Base-by-base conservation (phyloP, 1,140 invertebrate species). In the Matsumurasca onukii region DNA sequence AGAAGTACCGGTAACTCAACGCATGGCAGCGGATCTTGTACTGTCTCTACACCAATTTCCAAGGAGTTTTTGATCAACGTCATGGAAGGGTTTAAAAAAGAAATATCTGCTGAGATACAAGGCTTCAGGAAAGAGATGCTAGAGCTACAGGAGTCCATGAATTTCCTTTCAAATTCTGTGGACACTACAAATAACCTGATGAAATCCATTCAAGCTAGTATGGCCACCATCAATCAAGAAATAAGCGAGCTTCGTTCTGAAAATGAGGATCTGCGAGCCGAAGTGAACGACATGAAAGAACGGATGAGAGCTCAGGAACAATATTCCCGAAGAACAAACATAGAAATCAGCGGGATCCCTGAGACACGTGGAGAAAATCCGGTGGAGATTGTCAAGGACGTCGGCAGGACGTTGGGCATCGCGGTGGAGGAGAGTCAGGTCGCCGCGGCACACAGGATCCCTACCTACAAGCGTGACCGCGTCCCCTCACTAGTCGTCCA, bases 51-150 rank as follows among this genome's bases (percentile, higher is more conserved):
- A 51, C 17, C n/a, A 51, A 51, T 51, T 20, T 20, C 49, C 3
- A 51, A 51, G 49, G 49, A 51, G 24, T 51, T 51, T 51, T 12
- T 51, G 17, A 17, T 51, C 3, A 20, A 17, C n/a, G 49, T 51
- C n/a, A 51, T 51, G 3, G 49, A 51, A 12, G 24, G n/a, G 5
- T 51, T 51, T 3, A 51, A 51, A 51, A 3, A n/a, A 20, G 49
- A 51, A 51, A 51, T 51, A 51, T 17, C 49, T 3, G 49, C 49
- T 9, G 49, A 51, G n/a, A 17, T 51, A 20, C n/a, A 51, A 51
- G 49, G 3, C 24, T 17, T 51, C 3, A 51, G 24, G 24, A 51
- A 22, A 20, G 49, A 51, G n/a, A 51, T 22, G 24, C 17, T 51
- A n/a, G 49, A 51, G 3, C 24, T 51, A n/a, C n/a, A 51, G 24